Conservation (phyloP, 2,888 invertebrate species). For the Biston stratarius region DNA sequence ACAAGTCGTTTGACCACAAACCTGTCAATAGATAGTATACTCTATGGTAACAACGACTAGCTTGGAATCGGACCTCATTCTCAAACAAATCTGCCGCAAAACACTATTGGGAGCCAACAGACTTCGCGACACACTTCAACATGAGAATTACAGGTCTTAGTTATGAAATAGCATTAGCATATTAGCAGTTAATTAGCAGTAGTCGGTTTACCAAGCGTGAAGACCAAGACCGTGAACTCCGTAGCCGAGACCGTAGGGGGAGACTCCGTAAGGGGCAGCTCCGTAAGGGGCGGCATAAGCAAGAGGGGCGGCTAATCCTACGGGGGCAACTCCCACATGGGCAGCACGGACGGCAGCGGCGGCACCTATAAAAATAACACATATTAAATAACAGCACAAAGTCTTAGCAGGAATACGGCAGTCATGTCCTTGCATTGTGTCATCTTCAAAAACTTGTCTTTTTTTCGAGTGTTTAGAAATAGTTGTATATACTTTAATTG, state of each 20-base stretch:
- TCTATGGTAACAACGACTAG: neutral
- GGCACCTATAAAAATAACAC: neutral
- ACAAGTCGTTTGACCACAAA: neutral
- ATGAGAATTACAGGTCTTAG: neutral
- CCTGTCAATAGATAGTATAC: neutral
- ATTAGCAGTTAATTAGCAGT: constrained; percentile 18
- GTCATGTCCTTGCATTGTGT: too few species aligned
- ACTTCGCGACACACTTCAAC: too few species aligned
- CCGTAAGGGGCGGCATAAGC: constrained; percentile 37
- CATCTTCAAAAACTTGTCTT: too few species aligned
- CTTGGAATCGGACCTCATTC: neutral
- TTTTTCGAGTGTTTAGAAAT: too few species aligned
- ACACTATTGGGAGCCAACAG: too few species aligned
- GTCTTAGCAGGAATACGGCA: neutral
- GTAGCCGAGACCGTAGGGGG: constrained; percentile 45
- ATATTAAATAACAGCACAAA: neutral
- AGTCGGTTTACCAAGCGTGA: constrained; percentile 70
- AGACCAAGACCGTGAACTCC: constrained; percentile 44
- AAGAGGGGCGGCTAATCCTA: constrained; percentile 37
- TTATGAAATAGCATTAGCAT: constrained; percentile 26
- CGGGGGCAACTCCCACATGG: constrained; percentile 34
- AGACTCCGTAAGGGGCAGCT: constrained; percentile 47
- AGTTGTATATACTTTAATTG: too few species aligned
- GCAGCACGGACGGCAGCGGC: constrained; percentile 54
- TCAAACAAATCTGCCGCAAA: neutral